Percentiles rank a stretch among this genome's conserved stretches.
phyloP scores from a whole-genome alignment of 2,888 invertebrate genomes.

The Cynaeus angustus region DNA sequence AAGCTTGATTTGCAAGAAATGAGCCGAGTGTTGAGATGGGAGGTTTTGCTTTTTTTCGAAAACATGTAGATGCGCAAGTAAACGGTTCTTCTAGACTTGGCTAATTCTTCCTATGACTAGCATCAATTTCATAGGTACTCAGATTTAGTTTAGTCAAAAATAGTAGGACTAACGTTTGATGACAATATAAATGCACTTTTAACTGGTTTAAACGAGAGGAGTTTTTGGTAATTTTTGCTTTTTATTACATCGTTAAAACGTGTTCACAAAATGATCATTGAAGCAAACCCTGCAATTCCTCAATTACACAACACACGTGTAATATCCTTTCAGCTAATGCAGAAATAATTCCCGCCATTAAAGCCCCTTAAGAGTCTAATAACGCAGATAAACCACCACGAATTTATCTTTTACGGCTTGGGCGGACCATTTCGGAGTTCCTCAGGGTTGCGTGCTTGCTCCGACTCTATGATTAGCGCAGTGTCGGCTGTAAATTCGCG shows the following conservation, averaged over 20 bases:
- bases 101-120: no score
- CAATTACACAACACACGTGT: conserved; percentile 12
- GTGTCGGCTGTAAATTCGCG: conserved; percentile 17
- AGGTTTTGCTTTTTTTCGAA: background rate
- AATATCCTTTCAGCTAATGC: conserved; percentile 45
- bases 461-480: conserved; percentile 7
- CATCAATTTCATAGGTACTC: no score
- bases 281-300: no score
- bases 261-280: no score
- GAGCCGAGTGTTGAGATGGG: background rate
- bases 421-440: conserved; percentile 18
- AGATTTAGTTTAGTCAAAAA: no score
- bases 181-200: no score
- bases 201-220: no score
- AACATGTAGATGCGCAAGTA: background rate
- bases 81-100: no score
- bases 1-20: conserved; percentile 9
- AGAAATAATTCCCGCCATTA: conserved; percentile 49
- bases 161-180: no score
- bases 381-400: conserved; percentile 7
- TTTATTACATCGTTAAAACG: no score
- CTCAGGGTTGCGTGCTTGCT: conserved; percentile 25
- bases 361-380: conserved; percentile 32
- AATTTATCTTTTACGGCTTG: conserved; percentile 22
- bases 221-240: no score